Percentiles rank a stretch among this genome's conserved stretches.
Conservation (phyloP, 2,113 vertebrate species). For the Actenoides lindsayi region DNA sequence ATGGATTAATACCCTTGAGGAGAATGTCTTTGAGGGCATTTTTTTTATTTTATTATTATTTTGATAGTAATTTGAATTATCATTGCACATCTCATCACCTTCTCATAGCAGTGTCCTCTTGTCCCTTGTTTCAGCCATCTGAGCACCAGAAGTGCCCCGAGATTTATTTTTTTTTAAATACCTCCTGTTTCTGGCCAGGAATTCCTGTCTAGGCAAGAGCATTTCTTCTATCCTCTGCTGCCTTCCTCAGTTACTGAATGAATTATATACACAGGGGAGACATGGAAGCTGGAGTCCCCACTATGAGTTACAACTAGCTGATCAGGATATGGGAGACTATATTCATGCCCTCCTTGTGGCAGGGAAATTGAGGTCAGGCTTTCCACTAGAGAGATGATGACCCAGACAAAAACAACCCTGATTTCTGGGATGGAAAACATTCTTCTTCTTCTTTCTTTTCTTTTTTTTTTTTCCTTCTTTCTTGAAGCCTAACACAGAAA, state of each 20-base stretch:
- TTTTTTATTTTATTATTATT: too few relatives aligned
- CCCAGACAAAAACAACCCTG: not conserved
- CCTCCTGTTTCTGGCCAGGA: not conserved
- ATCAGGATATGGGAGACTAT: not conserved
- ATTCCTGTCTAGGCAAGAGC: not conserved
- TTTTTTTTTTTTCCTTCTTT: not conserved
- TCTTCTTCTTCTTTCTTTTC: not conserved
- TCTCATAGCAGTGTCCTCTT: not conserved
- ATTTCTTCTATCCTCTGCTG: not conserved
- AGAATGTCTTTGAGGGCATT: not conserved
- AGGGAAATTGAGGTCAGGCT: not conserved
- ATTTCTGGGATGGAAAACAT: not conserved
- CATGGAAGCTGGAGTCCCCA: not conserved
- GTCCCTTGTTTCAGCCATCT: not conserved
- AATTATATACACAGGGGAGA: not conserved
- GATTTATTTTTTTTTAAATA: not conserved
- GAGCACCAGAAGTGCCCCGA: not conserved
- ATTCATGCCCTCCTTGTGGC: not conserved
- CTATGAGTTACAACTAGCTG: rapidly evolving
- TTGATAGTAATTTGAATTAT: not conserved
- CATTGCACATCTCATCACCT: not conserved
- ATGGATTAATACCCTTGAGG: rapidly evolving
- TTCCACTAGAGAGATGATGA: not conserved
- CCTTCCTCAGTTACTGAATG: not conserved
- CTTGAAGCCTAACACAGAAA: not conserved